phyloP scores from a whole-genome alignment of 2,113 vertebrate species.

The Anser brachyrhynchus region DNA sequence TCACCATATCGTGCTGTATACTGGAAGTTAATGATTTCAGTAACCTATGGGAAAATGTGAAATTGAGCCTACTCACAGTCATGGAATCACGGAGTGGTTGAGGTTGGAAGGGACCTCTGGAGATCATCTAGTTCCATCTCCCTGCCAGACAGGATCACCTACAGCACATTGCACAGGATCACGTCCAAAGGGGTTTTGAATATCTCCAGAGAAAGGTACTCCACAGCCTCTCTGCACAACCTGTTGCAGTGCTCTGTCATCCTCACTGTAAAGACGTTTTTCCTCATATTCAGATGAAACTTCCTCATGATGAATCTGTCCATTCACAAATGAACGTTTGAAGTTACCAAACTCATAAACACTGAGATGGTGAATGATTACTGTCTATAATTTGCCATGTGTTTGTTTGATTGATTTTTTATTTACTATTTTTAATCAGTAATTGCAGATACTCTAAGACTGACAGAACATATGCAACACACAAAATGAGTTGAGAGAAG shows the following conservation, averaged over 20 bases:
- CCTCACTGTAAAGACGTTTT: no score
- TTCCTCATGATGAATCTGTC: neutral
- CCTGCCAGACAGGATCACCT: no score
- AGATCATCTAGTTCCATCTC: no score
- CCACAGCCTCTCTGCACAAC: no score
- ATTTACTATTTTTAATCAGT: neutral
- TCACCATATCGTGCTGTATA: neutral
- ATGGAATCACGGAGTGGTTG: no score
- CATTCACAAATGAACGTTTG: neutral
- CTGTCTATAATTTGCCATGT: neutral
- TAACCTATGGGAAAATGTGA: neutral
- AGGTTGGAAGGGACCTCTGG: no score
- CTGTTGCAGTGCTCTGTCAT: no score
- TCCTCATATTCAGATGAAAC: no score
- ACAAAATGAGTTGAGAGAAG: neutral
- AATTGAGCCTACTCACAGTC: neutral
- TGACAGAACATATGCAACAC: fast-evolving
- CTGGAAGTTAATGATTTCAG: neutral
- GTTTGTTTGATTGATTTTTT: no score
- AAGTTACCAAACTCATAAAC: neutral
- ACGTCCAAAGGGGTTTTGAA: no score
- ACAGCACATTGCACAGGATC: no score
- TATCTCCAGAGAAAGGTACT: no score
- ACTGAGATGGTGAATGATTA: neutral
- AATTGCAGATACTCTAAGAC: neutral